Base-by-base conservation (phyloP, 2,797 vertebrate genomes). In the Clamator glandarius region DNA sequence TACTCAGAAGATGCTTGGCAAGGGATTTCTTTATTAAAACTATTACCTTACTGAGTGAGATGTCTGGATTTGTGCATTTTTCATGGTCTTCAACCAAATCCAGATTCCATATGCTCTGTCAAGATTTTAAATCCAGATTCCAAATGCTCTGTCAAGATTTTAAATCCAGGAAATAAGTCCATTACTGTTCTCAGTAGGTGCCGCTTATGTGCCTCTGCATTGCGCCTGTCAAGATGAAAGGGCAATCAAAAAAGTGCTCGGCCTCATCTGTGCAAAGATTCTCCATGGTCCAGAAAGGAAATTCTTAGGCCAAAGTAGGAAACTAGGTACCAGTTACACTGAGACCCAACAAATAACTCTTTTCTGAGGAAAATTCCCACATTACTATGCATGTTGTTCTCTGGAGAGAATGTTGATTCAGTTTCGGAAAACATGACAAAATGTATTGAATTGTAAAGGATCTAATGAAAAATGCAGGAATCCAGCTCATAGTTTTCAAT, bases 71-170 rank as follows among this genome's bases (percentile, higher is more conserved):
- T 86, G 80, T 76, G 26, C 83, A 58, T 93, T 96, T 96, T 94
- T 92, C 92, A 95, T 61, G 88, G 84, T 97, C 82, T 96, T 97
- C 81, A 54, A 96, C 89, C 68, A 93, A 96, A 89, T 96, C 92
- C 79, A 80, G 89, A 78, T 58, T 96, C 87, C 46, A 90, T 96
- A 94, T 20, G 36, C 81, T 82, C 24, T 39, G 61, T 95, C 25
- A 79, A 92, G 87, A 89, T 91, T 95, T 76, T 68, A 93, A 96
- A 89, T 96, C 92, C 79, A 80, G 89, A 78, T 58, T 96, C 87
- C 46, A 90, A 96, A 94, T 20, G 36, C 81, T 82, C 24, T 39
- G 61, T 95, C 25, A 79, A 92, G 87, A 89, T 91, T 95, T 76
- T 80, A 95, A 96, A 95, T 77, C 94, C 93, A 76, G 96, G 95